Percentiles rank a stretch among this genome's conserved stretches.
Evolutionary conservation across 2,888 invertebrate species (phyloP).

Genomic region (Lasioglossum villosulum): DNA sequence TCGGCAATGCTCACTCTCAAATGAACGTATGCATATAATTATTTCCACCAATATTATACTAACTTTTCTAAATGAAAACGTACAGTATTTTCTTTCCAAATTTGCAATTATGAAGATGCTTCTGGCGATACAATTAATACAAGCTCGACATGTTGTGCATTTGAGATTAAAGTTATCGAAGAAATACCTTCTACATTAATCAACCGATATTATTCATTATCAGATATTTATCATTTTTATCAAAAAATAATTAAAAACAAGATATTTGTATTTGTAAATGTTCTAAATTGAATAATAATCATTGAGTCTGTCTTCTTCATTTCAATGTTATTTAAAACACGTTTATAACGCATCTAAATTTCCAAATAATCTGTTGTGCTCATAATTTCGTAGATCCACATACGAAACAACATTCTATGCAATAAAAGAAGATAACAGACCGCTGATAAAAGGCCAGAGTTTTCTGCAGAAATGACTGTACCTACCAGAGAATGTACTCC

Average conservation of each 20-base stretch:
- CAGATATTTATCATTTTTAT: neutral
- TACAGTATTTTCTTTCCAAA: neutral
- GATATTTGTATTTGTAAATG: neutral
- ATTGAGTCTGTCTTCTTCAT: neutral
- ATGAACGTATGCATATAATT: neutral
- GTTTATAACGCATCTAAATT: neutral
- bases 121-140: neutral
- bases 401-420: neutral
- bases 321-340: neutral
- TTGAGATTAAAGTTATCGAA: neutral
- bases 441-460: neutral
- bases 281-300: neutral
- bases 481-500: conserved; percentile 2
- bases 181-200: neutral
- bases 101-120: neutral
- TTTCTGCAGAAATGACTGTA: conserved; percentile 8
- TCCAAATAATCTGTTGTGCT: neutral
- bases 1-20: neutral
- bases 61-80: neutral
- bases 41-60: neutral
- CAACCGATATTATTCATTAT: neutral
- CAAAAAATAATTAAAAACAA: neutral
- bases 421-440: neutral
- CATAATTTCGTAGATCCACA: neutral
- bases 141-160: neutral